Evolutionary conservation across 1,140 invertebrate species (phyloP).

Genomic region (Tribolium castaneum): DNA sequence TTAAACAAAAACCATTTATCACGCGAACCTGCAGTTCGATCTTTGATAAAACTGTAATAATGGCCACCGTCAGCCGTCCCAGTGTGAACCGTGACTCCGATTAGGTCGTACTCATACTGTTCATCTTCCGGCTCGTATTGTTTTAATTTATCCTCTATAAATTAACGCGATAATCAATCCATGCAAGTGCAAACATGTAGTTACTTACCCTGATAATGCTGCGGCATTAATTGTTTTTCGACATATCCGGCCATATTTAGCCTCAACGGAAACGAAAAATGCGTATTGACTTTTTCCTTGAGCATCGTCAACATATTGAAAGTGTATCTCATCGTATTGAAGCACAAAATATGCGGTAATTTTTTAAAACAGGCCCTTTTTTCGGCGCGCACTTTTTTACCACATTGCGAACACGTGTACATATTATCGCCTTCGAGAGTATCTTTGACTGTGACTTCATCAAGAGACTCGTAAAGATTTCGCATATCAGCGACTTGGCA

Average conservation of each 20-base stretch:
- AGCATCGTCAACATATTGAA: constrained; percentile 98
- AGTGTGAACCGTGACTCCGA: constrained; percentile 96
- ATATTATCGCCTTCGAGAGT: constrained; percentile 97
- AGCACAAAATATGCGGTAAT: constrained; percentile 91
- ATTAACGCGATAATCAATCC: no score
- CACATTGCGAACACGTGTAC: constrained; percentile 96
- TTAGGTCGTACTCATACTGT: constrained; percentile 88
- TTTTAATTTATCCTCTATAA: constrained; percentile 71
- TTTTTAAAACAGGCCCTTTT: constrained; percentile 95
- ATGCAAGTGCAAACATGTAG: neutral
- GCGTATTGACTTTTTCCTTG: constrained; percentile 97
- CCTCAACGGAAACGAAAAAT: constrained; percentile 95
- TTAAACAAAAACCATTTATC: constrained; percentile 97
- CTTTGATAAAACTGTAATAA: constrained; percentile 96
- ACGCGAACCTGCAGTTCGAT: constrained; percentile 76
- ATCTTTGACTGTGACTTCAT: constrained; percentile 96
- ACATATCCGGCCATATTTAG: constrained; percentile 96
- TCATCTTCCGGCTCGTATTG: constrained; percentile 67
- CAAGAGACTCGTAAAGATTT: constrained; percentile 93
- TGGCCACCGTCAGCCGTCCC: constrained; percentile 96
- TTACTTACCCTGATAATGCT: constrained; percentile 76
- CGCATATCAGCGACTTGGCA: constrained; percentile 97
- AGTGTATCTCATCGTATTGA: constrained; percentile 98
- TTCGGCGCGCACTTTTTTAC: constrained; percentile 93
- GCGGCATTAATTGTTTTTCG: constrained; percentile 92